Conservation (phyloP, 2,888 invertebrate genomes). For the Ormia ochracea region DNA sequence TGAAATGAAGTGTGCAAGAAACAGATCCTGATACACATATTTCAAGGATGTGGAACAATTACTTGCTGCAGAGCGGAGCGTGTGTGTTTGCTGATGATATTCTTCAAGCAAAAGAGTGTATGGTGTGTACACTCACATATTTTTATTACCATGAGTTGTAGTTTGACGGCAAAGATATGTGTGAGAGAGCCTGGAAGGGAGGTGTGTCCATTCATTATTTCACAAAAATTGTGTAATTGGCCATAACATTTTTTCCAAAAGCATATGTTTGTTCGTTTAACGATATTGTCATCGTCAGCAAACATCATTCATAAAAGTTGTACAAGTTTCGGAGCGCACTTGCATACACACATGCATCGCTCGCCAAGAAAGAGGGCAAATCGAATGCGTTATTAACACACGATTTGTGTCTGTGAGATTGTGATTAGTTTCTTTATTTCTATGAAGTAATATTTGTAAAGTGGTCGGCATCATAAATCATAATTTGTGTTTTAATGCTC, state of each 20-base stretch:
- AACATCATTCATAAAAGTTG: slow-evolving; percentile 39
- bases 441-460: slow-evolving; percentile 32
- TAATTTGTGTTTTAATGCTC: slow-evolving; percentile 51
- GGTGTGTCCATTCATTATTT: slow-evolving; percentile 56
- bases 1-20: slow-evolving; percentile 55
- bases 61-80: slow-evolving; percentile 26
- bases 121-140: too few relatives aligned
- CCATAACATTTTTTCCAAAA: slow-evolving; percentile 54
- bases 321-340: not conserved
- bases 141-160: not conserved
- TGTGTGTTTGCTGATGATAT: not conserved
- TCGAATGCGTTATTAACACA: slow-evolving; percentile 57
- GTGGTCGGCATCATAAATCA: slow-evolving; percentile 61
- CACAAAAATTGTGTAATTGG: slow-evolving; percentile 57
- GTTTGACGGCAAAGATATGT: not conserved
- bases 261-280: slow-evolving; percentile 60
- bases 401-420: slow-evolving; percentile 59
- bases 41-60: slow-evolving; percentile 46
- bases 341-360: not conserved
- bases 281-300: slow-evolving; percentile 52
- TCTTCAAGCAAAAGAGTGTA: not conserved
- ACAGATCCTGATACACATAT: slow-evolving; percentile 49
- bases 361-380: slow-evolving; percentile 28
- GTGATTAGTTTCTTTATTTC: slow-evolving; percentile 30
- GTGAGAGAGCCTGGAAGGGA: not conserved